Evolutionary conservation across 1,140 invertebrate species (phyloP), one percentile per base, ranked within the genome.

Genomic region (Zaprionus camerounensis): DNA sequence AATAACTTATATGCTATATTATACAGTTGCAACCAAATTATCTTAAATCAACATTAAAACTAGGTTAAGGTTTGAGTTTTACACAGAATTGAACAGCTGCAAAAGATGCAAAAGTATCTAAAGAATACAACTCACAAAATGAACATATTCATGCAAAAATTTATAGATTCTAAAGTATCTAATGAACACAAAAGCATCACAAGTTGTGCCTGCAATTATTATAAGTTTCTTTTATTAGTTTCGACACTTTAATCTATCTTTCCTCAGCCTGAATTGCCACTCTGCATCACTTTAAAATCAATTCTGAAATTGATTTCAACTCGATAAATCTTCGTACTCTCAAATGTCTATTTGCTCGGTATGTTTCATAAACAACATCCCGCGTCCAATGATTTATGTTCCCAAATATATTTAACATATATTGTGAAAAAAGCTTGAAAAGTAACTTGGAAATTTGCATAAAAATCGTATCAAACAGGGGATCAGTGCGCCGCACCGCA

Each of bases 401-500:
- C 59, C 31, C 31, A 3, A 7, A 24, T 24, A 51, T 9, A 51
- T 51, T 24, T 51, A n/a, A n/a, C n/a, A n/a, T n/a, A 51, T 24
- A 51, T 51, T 46, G 41, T 46, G 41, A 44, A n/a, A 24, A 68
- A 34, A 68, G 15, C 26, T 57, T 26, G 26, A 57, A 46, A 46
- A 57, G 26, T 24, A 53, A 64, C 15, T 28, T 28, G 28, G 2
- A 56, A 73, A 73, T 73, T 53, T 63, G 56, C 67, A 85, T 67
- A 72, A 76, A 79, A 55, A 51, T 72, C 61, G 58, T 20, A 65
- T 76, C 31, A 49, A 17, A 55, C 22, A 26, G 44, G 66, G 55
- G 17, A 38, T 46, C 41, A 46, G 3, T n/a, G n/a, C 15, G 22
- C 17, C 38, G 22, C 17, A 41, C 9, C n/a, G 49, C 44, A 24